Evolutionary conservation across 2,113 vertebrate genomes (phyloP).

Genomic region (Phalacrocorax carbo): DNA sequence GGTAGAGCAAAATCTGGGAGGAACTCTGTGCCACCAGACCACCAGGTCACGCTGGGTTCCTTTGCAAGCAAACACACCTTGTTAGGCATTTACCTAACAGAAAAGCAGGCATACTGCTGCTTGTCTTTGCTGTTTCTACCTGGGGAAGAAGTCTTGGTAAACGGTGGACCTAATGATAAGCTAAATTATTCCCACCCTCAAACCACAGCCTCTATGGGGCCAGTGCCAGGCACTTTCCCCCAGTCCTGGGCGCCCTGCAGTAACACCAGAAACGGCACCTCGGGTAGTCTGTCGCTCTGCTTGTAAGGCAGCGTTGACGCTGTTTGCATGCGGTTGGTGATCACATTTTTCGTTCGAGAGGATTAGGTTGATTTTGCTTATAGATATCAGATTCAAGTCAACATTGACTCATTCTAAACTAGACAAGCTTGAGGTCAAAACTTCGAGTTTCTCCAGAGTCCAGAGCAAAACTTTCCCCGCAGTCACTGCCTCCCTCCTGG

Average conservation of each 20-base stretch:
- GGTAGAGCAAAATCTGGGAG: neutral
- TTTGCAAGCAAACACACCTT: neutral
- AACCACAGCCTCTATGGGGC: neutral
- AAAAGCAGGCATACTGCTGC: neutral
- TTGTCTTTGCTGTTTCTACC: neutral
- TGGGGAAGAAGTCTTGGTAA: neutral
- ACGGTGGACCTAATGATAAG: neutral
- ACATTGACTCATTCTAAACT: neutral
- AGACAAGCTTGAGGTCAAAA: neutral
- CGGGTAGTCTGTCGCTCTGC: neutral
- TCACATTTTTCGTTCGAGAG: neutral
- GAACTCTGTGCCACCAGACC: neutral
- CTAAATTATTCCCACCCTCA: neutral
- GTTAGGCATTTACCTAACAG: neutral
- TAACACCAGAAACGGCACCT: neutral
- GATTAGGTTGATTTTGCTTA: neutral
- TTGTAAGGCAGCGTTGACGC: rapidly evolving
- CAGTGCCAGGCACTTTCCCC: neutral
- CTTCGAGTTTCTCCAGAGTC: neutral
- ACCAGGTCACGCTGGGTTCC: neutral
- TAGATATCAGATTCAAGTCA: neutral
- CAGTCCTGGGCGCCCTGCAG: neutral
- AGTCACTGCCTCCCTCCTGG: neutral
- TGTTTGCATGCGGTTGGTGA: neutral
- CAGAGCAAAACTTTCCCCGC: neutral